Base-by-base conservation (phyloP, 2,888 invertebrate species). In the Omphaloscelis lunosa region DNA sequence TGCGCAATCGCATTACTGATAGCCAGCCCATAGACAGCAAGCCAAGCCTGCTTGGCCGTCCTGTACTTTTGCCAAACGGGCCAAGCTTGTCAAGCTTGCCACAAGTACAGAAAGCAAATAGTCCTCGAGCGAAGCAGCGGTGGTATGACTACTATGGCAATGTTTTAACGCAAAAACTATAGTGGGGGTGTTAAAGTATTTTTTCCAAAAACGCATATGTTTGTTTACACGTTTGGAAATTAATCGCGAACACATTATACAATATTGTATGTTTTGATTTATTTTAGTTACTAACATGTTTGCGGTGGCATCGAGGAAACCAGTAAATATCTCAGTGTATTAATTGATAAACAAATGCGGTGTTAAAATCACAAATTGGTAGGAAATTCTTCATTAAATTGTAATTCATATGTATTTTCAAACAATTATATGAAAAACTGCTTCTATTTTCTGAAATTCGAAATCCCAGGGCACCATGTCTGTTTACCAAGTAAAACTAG, bases 31-130 rank as follows among this genome's bases (percentile, higher is more conserved):
- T 2, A 58, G 59, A 56, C 9, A 41, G 11, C 4, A 72, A 59
- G n/a, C 58, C 62, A 39, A 56, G 20, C 15, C 27, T 58, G n/a
- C 68, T 58, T 59, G 68, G n/a, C 34, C 58, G 8, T 34, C 68
- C 58, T 58, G 58, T 2, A 34, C n/a, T 34, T 34, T n/a, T n/a
- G 20, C 68, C 58, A 58, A 68, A 2, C n/a, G 34, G 53, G 12
- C n/a, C 41, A 34, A n/a, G 17, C 23, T 39, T 73, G 12, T 17
- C 41, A 34, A n/a, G 17, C 23, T 39, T 73, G 68, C 2, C 27
- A 29, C 23, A 15, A 53, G 48, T 17, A 15, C 45, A 6, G 7
- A 7, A 41, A 65, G 2, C n/a, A 41, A 29, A 45, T n/a, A 53
- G 4, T 1, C 45, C 15, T 1, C 2, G 20, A n/a, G 8, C 17